Evolutionary conservation across 2,113 vertebrate genomes (phyloP).

Genomic region (Pontoporia blainvillei): DNA sequence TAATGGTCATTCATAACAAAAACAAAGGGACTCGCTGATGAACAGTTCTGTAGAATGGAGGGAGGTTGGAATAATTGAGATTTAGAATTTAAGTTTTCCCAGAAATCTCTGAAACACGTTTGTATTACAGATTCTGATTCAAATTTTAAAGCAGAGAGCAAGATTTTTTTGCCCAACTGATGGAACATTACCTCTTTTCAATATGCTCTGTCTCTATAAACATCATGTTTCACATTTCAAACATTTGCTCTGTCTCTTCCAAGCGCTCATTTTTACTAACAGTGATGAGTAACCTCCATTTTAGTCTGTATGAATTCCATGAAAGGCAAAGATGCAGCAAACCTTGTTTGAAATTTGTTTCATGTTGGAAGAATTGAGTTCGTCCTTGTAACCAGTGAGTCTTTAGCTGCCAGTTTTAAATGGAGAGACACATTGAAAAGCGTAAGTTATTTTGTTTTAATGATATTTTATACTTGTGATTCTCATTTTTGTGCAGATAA

Average conservation of each 20-base stretch:
- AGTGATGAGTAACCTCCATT: background rate
- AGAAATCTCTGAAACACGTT: conserved; percentile 51
- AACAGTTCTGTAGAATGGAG: conserved; percentile 43
- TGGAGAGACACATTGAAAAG: background rate
- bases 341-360: conserved; percentile 1
- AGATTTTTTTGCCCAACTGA: background rate
- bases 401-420: conserved; percentile 12
- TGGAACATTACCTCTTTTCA: background rate
- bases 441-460: background rate
- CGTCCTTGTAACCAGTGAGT: background rate
- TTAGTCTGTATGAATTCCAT: background rate
- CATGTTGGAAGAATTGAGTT: background rate
- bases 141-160: background rate
- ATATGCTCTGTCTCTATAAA: background rate
- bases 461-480: background rate
- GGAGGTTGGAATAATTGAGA: conserved; percentile 46
- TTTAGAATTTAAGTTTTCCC: conserved; percentile 43
- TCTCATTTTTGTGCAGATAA: conserved; percentile 17
- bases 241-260: background rate
- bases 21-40: conserved; percentile 66
- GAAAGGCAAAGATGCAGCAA: background rate
- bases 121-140: background rate
- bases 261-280: background rate
- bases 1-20: conserved; percentile 66
- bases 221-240: background rate